Conservation (phyloP, 2,113 vertebrate genomes). For the Centropus bengalensis region DNA sequence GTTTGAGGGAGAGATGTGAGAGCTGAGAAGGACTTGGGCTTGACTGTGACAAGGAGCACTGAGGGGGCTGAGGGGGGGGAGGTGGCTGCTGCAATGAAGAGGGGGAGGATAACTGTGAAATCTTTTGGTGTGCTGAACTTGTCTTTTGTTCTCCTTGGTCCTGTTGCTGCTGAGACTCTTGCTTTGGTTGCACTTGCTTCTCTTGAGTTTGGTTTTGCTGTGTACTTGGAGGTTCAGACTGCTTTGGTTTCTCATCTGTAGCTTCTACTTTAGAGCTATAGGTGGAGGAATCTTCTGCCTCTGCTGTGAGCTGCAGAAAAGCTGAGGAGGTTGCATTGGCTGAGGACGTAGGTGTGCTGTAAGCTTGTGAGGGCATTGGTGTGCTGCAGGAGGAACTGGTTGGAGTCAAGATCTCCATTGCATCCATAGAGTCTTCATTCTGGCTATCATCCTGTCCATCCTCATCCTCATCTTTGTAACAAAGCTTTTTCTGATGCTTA, state of each 20-base stretch:
- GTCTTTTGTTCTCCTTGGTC: constrained; percentile 86
- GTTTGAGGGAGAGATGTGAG: constrained; percentile 88
- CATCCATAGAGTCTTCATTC: constrained; percentile 96
- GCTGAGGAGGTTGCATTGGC: constrained; percentile 80
- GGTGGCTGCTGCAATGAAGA: constrained; percentile 86
- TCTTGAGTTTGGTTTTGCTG: constrained; percentile 87
- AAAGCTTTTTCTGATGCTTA: constrained; percentile 99
- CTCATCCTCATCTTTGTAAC: constrained; percentile 99
- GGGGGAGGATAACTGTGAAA: constrained; percentile 85
- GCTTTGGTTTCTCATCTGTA: constrained; percentile 95
- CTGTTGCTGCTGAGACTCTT: constrained; percentile 87
- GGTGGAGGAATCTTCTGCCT: constrained; percentile 85
- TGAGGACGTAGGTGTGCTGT: constrained; percentile 86
- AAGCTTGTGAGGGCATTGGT: constrained; percentile 92
- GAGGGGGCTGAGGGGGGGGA: constrained; percentile 79
- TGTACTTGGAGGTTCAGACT: constrained; percentile 83
- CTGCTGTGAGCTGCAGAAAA: constrained; percentile 78
- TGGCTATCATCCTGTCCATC: constrained; percentile 97
- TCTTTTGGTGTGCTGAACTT: constrained; percentile 80
- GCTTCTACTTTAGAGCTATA: constrained; percentile 83
- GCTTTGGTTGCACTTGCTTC: constrained; percentile 90
- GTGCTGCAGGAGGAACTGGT: constrained; percentile 97
- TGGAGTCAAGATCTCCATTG: constrained; percentile 92
- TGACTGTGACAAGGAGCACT: constrained; percentile 87
- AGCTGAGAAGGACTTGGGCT: constrained; percentile 89